Evolutionary conservation across 2,888 invertebrate species (phyloP).

Genomic region (Hypselothyrea guttata): DNA sequence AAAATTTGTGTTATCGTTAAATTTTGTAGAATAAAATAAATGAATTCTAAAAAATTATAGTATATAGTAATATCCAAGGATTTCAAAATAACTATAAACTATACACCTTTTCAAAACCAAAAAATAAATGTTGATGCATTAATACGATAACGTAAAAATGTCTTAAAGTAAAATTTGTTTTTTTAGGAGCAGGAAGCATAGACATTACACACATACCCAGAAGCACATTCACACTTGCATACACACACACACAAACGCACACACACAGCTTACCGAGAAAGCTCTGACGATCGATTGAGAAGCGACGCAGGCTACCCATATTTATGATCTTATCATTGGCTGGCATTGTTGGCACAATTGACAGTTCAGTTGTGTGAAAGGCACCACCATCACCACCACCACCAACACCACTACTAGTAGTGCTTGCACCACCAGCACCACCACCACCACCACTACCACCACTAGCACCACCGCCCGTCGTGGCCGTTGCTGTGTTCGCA

Average conservation of each 20-base stretch:
- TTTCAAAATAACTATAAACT: too few relatives aligned
- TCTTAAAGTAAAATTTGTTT: too few relatives aligned
- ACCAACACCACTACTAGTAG: conserved; percentile 24
- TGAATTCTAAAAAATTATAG: too few relatives aligned
- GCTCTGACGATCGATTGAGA: conserved; percentile 82
- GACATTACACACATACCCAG: neutral
- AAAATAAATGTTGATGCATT: too few relatives aligned
- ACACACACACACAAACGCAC: conserved; percentile 1
- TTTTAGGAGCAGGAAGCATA: too few relatives aligned
- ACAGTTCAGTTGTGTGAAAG: conserved; percentile 80
- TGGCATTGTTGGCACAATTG: conserved; percentile 80
- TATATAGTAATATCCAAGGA: too few relatives aligned
- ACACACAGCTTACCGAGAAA: conserved; percentile 79
- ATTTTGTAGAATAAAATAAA: too few relatives aligned
- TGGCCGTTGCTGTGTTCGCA: conserved; percentile 11
- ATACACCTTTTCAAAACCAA: too few relatives aligned
- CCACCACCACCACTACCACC: conserved; percentile 21
- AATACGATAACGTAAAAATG: too few relatives aligned
- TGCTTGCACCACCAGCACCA: conserved; percentile 20
- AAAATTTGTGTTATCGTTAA: too few relatives aligned
- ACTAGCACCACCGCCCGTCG: conserved; percentile 3
- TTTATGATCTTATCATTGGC: conserved; percentile 81
- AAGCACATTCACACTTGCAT: neutral
- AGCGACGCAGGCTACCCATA: conserved; percentile 81
- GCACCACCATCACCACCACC: conserved; percentile 45